Evolutionary conservation across 1,140 invertebrate genomes (phyloP).

Genomic region (Drosophila ogumai): DNA sequence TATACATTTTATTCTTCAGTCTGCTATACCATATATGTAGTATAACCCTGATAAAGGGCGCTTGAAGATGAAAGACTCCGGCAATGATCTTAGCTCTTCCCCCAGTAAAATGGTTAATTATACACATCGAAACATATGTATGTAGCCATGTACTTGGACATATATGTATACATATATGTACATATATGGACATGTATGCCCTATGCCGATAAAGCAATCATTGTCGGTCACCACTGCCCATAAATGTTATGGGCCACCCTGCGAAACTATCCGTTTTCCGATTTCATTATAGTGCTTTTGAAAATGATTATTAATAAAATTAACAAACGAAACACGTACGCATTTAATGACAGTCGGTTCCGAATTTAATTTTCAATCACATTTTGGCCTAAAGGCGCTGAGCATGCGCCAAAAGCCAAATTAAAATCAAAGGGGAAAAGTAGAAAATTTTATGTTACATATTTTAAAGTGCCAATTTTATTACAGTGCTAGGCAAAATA

Average conservation of each 20-base stretch:
- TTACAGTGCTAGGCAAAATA: neutral
- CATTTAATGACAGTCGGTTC: constrained; percentile 34
- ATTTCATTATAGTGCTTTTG: neutral
- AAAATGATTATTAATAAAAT: constrained; percentile 4
- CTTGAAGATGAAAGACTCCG: constrained; percentile 29
- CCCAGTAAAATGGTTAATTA: constrained; percentile 12
- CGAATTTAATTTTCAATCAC: constrained; percentile 13
- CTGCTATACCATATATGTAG: neutral
- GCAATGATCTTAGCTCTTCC: neutral
- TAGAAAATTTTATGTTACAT: neutral
- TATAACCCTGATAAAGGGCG: constrained; percentile 18
- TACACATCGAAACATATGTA: constrained; percentile 14
- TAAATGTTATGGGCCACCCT: constrained; percentile 1
- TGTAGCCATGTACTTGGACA: neutral
- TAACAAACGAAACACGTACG: constrained; percentile 24
- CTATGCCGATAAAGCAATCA: constrained; percentile 22
- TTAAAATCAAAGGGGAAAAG: neutral
- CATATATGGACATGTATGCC: constrained; percentile 3
- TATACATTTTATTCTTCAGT: neutral
- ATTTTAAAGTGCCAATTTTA: constrained; percentile 9
- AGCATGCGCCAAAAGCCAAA: constrained; percentile 58
- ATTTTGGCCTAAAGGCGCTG: constrained; percentile 39
- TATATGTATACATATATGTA: neutral
- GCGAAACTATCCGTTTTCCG: constrained; percentile 7
- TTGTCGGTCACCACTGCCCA: constrained; percentile 17